Percentiles rank a stretch among this genome's conserved stretches.
Conservation (phyloP, 2,113 vertebrate genomes). For the Erythrocercus mccallii region DNA sequence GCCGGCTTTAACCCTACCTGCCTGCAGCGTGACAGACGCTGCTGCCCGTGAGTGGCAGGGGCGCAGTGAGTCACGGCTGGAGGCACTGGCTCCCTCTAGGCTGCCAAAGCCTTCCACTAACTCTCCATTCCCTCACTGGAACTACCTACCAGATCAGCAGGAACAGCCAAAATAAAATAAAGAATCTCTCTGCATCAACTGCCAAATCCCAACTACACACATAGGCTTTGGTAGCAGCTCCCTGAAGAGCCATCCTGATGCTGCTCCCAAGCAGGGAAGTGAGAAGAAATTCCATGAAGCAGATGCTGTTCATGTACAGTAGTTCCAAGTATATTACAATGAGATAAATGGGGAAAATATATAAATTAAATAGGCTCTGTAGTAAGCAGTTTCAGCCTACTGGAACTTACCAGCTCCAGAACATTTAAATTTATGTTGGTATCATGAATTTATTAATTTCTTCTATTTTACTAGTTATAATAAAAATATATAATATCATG, state of each 20-base stretch:
- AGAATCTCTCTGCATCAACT: not conserved
- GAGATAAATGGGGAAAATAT: not conserved
- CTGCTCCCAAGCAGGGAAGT: not conserved
- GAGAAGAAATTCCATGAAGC: constrained; percentile 25
- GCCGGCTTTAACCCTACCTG: constrained; percentile 66
- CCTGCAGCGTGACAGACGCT: constrained; percentile 65
- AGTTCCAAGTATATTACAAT: not conserved
- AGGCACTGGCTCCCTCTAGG: constrained; percentile 77
- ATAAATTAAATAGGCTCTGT: not conserved
- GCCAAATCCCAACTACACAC: not conserved
- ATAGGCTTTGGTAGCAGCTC: not conserved
- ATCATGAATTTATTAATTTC: not conserved
- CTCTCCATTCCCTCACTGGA: constrained; percentile 34
- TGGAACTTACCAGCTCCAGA: not conserved
- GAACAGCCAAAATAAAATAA: not conserved
- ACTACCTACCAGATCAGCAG: not conserved
- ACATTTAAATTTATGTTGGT: not conserved
- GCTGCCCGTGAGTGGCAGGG: constrained; percentile 55
- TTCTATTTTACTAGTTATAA: not conserved
- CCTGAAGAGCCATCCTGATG: not conserved
- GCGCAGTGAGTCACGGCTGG: constrained; percentile 68
- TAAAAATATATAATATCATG: not conserved
- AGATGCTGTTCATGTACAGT: constrained; percentile 27
- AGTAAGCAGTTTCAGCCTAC: not conserved
- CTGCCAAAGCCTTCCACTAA: constrained; percentile 59